Percentiles rank a stretch among this genome's conserved stretches.
These are phyloP conservation scores for Phortica magna DNA, from an alignment of 2,888 invertebrate species.

Conservation along the genomic window DNA sequence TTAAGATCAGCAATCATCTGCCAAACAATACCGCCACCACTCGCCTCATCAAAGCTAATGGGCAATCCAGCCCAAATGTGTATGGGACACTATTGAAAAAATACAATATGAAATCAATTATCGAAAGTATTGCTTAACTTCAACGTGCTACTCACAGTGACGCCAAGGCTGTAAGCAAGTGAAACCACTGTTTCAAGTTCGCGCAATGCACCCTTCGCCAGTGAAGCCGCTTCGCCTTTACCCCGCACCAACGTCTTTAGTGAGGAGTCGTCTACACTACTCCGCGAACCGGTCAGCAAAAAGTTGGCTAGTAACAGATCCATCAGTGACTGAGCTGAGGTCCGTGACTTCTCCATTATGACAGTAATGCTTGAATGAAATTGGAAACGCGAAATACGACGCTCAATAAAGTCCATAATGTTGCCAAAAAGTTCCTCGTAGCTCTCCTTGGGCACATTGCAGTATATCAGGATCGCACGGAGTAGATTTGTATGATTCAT, in stretches of 20 bases:
- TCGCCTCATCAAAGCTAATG: constrained; percentile 79
- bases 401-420: constrained; percentile 78
- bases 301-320: constrained; percentile 75
- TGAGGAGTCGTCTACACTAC: constrained; percentile 71
- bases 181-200: constrained; percentile 87
- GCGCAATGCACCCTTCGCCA: constrained; percentile 85
- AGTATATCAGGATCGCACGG: constrained; percentile 87
- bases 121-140: background rate
- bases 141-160: constrained; percentile 81
- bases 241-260: constrained; percentile 83
- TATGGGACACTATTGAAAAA: constrained; percentile 80
- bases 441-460: constrained; percentile 86
- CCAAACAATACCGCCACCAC: constrained; percentile 82
- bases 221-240: constrained; percentile 83
- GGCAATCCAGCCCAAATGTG: constrained; percentile 78
- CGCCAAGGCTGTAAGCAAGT: constrained; percentile 86
- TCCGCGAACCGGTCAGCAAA: constrained; percentile 69
- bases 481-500: constrained; percentile 89
- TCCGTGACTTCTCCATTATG: constrained; percentile 81
- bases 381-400: constrained; percentile 84
- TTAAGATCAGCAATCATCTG: constrained; percentile 79
- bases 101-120: background rate
- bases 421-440: constrained; percentile 77
- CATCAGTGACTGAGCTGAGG: constrained; percentile 72
- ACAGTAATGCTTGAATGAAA: constrained; percentile 84